Conservation (phyloP, 2,113 vertebrate species). For the Laticauda laticaudata region DNA sequence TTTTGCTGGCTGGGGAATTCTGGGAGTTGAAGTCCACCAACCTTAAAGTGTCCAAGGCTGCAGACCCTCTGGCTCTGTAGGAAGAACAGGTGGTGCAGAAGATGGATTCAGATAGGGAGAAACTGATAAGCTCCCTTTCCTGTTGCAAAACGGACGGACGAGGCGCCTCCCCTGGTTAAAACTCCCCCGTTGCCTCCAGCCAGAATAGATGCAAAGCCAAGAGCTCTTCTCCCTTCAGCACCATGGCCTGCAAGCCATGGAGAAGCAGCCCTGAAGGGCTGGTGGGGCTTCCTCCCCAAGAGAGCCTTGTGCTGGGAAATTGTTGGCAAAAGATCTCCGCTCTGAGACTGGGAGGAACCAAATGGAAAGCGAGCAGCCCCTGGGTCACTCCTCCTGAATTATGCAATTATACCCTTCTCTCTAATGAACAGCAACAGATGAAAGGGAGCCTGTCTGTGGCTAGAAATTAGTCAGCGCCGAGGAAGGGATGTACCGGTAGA, state of each 20-base stretch:
- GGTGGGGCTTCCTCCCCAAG: background rate
- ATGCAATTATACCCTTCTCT: background rate
- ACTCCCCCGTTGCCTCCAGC: background rate
- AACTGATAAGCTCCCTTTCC: background rate
- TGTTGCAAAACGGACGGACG: background rate
- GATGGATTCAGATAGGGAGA: background rate
- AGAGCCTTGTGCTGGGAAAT: background rate
- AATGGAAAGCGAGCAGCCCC: background rate
- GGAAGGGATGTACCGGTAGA: background rate
- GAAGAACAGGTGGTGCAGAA: background rate
- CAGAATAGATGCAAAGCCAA: background rate
- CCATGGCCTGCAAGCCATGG: background rate
- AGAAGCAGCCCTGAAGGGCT: background rate
- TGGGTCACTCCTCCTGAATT: background rate
- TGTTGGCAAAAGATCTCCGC: background rate
- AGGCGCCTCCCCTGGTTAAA: too few species aligned
- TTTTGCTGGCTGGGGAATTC: background rate
- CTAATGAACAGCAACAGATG: background rate
- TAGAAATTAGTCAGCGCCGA: background rate
- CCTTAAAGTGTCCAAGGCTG: background rate
- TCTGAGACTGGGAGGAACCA: background rate
- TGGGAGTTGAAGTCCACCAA: background rate
- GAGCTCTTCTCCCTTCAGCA: conserved; percentile 36
- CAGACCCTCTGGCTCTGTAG: too few species aligned
- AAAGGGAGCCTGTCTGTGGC: background rate